Percentiles rank a stretch among this genome's conserved stretches.
Conservation (phyloP, 2,888 invertebrate species). For the Stenichneumon culpator region DNA sequence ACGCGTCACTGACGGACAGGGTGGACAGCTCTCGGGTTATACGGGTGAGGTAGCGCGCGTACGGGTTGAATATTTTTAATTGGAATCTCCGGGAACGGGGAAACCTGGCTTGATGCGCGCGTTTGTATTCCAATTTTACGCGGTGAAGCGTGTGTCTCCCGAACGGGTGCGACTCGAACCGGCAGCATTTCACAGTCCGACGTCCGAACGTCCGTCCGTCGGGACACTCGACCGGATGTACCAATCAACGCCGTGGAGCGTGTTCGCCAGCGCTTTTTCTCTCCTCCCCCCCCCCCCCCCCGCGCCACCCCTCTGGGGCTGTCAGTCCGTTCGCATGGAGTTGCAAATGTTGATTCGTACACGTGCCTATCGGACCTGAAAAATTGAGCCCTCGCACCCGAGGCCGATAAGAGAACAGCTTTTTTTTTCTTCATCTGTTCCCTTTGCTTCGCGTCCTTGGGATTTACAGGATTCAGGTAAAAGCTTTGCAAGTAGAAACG, state of each 20-base stretch:
- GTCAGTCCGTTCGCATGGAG: neutral
- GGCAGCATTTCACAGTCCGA: slow-evolving; percentile 40
- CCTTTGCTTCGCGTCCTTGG: neutral
- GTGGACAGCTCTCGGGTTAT: slow-evolving; percentile 19
- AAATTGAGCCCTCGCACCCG: slow-evolving; percentile 9
- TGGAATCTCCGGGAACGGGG: slow-evolving; percentile 53
- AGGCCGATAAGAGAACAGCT: neutral
- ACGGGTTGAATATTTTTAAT: slow-evolving; percentile 58
- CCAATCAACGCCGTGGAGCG: slow-evolving; percentile 71
- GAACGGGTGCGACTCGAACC: slow-evolving; percentile 40
- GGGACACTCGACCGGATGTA: slow-evolving; percentile 66
- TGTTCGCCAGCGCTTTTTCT: slow-evolving; percentile 49
- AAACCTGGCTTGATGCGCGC: slow-evolving; percentile 26
- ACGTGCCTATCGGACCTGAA: neutral
- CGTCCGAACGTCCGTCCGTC: slow-evolving; percentile 41
- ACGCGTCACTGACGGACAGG: slow-evolving; percentile 34
- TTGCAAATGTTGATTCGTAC: slow-evolving; percentile 8
- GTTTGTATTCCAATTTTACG: slow-evolving; percentile 60
- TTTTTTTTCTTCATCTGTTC: neutral
- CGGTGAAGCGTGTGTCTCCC: slow-evolving; percentile 25
- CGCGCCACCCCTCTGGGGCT: too few relatives aligned
- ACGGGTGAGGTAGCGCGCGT: slow-evolving; percentile 19
- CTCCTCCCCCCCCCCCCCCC: neutral
- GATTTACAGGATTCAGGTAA: neutral
- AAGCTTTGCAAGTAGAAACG: neutral